phyloP scores from a whole-genome alignment of 2,888 invertebrate species.

The Sinodicranocentrus sp. region DNA sequence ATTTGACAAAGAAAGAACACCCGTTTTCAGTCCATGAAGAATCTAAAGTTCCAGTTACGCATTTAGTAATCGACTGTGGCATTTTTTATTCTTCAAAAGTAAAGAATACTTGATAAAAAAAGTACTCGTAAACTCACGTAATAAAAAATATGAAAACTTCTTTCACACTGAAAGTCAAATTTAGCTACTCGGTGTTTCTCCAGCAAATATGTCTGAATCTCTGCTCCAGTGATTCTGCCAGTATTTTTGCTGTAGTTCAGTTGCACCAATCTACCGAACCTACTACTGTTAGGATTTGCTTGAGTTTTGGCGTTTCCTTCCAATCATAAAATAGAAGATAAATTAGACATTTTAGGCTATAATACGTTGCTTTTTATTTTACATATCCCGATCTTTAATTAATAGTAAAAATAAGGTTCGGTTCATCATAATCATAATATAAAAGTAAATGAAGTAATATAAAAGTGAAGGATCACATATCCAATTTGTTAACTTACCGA shows the following conservation, averaged over 20 bases:
- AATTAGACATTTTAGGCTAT: no score
- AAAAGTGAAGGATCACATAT: neutral
- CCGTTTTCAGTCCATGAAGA: constrained; percentile 55
- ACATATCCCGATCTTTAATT: no score
- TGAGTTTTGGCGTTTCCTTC: constrained; percentile 72
- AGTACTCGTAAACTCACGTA: constrained; percentile 58
- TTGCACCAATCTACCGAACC: constrained; percentile 74
- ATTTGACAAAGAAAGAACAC: constrained; percentile 27
- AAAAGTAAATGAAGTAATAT: no score
- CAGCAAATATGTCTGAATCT: constrained; percentile 73
- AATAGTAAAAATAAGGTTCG: no score
- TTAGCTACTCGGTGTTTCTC: constrained; percentile 75
- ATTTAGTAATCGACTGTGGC: no score
- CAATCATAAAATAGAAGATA: constrained; percentile 4
- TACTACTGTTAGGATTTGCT: constrained; percentile 73
- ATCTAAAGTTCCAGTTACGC: constrained; percentile 60
- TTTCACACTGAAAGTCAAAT: constrained; percentile 60
- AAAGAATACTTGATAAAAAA: no score
- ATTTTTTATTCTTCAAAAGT: no score
- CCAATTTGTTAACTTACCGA: constrained; percentile 33
- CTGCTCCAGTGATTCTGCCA: constrained; percentile 69
- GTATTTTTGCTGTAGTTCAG: constrained; percentile 61
- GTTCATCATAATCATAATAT: no score
- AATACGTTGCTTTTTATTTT: neutral
- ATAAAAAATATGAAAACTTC: constrained; percentile 75